Percentiles rank a stretch among this genome's conserved stretches.
Evolutionary conservation across 92 coral and sea anemone genomes (phyloP).

Genomic region (Paramuricea clavata): DNA sequence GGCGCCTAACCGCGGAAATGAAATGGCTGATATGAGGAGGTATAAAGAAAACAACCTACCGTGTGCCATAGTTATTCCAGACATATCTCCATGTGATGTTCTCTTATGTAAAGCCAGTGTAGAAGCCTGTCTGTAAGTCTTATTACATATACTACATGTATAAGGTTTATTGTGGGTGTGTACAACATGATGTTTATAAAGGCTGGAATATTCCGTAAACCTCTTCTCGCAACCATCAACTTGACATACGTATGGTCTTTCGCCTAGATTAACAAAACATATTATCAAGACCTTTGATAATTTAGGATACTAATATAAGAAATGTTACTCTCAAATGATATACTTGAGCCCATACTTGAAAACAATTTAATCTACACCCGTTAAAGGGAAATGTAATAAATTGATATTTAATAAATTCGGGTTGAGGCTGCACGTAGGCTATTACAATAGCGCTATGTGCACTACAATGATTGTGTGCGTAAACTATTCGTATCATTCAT

Average conservation of each 20-base stretch:
- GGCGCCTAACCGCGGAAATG: too few relatives aligned
- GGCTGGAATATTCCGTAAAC: conserved; percentile 97
- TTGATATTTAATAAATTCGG: too few relatives aligned
- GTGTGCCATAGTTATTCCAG: conserved; percentile 65
- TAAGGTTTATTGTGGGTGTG: conserved; percentile 99
- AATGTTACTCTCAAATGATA: too few relatives aligned
- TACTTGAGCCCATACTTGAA: too few relatives aligned
- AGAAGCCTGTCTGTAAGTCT: conserved; percentile 98
- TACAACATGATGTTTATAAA: conserved; percentile 97
- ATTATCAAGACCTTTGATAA: too few relatives aligned
- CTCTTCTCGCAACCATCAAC: conserved; percentile 97
- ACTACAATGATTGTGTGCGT: too few relatives aligned
- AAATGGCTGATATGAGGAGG: not conserved
- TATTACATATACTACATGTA: conserved; percentile 94
- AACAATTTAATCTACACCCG: too few relatives aligned
- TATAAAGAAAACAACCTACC: conserved; percentile 40
- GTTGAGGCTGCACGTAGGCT: too few relatives aligned
- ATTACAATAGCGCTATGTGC: too few relatives aligned
- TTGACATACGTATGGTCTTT: conserved; percentile 96
- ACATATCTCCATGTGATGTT: conserved; percentile 94
- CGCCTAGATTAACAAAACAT: conserved; percentile 72
- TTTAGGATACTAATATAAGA: too few relatives aligned
- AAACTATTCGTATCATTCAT: too few relatives aligned
- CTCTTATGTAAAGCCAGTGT: conserved; percentile 98
- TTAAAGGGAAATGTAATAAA: too few relatives aligned